Base-by-base conservation (phyloP, 64 coral and sea anemone species). In the Montipora sp. region DNA sequence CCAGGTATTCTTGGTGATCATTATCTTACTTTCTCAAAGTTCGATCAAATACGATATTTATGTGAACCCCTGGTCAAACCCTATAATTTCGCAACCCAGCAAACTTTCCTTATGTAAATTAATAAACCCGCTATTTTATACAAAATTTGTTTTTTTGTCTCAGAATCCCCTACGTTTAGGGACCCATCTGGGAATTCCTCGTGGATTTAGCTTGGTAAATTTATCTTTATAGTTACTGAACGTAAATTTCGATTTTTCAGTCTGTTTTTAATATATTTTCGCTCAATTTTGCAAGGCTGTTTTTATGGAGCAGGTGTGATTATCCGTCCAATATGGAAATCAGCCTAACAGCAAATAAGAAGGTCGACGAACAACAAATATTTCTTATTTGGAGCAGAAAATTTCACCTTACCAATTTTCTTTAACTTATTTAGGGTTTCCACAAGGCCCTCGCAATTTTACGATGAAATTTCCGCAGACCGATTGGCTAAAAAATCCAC, bases 311-410 rank as follows among this genome's bases (percentile, higher is more conserved):
- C 51, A 60, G 51, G 51, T 60, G 53, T 61, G 13, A 44, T 22
- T 5, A 22, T 24, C 7, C 13, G 22, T 81, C 51, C 21, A 23
- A 60, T 81, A 81, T 81, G 79, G 79, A 60, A 81, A 61, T 81
- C 24, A 61, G 4, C 68, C 19, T 23, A 71, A 20, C 20, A 71
- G 20, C 19, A 19, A 22, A 23, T 2, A 71, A 71, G 18, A 0
- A n/a, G 68, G 27, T 3, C 15, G 7, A 9, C 77, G 4, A 51
- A 50, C 0, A 16, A 15, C 60, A 63, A 71, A 21, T 23, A 71
- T 71, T 71, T 71, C 68, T 71, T 66, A 4, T 71, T 71, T 71
- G 68, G 8, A n/a, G 68, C 18, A 23, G 18, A 71, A 71, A 4
- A 14, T 12, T 63, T 63, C 0, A 16, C 8, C 3, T 11, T 63